phyloP scores from a whole-genome alignment of 2,888 invertebrate genomes.

The Ectemnius continuus region DNA sequence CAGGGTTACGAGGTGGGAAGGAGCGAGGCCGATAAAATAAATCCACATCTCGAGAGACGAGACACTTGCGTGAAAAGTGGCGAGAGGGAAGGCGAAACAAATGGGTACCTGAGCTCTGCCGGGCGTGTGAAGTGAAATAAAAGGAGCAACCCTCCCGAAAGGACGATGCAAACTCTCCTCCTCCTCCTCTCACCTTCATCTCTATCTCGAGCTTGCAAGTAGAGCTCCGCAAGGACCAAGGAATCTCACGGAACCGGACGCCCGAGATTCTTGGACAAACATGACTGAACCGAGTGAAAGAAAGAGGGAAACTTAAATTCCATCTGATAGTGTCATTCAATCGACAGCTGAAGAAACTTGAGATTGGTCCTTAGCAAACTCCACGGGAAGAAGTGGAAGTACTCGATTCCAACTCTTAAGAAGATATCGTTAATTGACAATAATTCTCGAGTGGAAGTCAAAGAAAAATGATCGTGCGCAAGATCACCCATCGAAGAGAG shows the following conservation, averaged over 20 bases:
- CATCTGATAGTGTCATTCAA: neutral
- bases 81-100: constrained; percentile 31
- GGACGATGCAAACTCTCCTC: neutral
- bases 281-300: neutral
- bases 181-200: too few species aligned
- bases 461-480: neutral
- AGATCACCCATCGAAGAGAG: too few species aligned
- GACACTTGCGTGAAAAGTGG: constrained; percentile 29
- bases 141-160: constrained; percentile 24
- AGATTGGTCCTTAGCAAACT: constrained; percentile 5
- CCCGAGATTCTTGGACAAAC: too few species aligned
- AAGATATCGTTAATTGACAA: constrained; percentile 2
- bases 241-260: too few species aligned
- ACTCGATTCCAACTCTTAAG: neutral
- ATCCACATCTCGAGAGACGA: constrained; percentile 28
- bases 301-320: constrained; percentile 3
- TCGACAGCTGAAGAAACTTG: neutral
- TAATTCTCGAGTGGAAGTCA: neutral
- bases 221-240: too few species aligned
- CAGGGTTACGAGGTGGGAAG: constrained; percentile 21
- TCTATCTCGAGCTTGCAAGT: too few species aligned
- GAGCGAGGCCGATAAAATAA: constrained; percentile 28
- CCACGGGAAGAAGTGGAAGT: neutral
- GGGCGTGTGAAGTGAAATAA: neutral
- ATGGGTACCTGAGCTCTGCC: constrained; percentile 19